Percentiles rank a stretch among this genome's conserved stretches.
Conservation (phyloP, 2,113 vertebrate species). For the Mustela lutreola region DNA sequence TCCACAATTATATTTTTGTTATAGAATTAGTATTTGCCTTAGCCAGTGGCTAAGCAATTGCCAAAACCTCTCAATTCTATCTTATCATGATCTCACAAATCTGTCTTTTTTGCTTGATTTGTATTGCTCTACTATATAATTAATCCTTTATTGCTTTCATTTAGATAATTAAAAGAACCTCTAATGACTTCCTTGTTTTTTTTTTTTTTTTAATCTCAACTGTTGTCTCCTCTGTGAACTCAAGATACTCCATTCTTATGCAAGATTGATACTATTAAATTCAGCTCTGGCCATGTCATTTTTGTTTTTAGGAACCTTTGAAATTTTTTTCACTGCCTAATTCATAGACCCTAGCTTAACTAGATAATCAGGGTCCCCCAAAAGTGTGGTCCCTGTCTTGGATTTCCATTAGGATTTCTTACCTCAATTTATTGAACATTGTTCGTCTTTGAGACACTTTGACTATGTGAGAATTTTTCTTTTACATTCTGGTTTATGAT, state of each 20-base stretch:
- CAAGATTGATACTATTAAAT: not conserved
- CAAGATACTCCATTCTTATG: not conserved
- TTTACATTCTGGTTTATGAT: not conserved
- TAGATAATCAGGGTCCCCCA: not conserved
- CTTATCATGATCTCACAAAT: not conserved
- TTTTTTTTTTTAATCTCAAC: not conserved
- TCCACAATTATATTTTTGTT: not conserved
- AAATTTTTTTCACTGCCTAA: not conserved
- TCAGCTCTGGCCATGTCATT: not conserved
- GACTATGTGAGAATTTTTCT: not conserved
- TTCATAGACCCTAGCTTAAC: not conserved
- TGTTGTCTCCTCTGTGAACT: not conserved
- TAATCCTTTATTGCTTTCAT: not conserved
- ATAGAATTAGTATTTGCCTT: not conserved
- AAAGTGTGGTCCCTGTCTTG: not conserved
- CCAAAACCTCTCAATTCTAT: not conserved
- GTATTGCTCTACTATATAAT: not conserved
- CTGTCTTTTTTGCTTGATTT: not conserved
- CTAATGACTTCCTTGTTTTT: not conserved
- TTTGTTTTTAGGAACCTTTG: not conserved
- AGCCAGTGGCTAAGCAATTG: not conserved
- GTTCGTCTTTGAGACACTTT: not conserved
- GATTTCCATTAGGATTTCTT: not conserved
- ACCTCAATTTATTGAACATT: not conserved
- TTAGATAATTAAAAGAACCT: not conserved